phyloP scores from a whole-genome alignment of 2,113 vertebrate genomes.

The Austrofundulus limnaeus region DNA sequence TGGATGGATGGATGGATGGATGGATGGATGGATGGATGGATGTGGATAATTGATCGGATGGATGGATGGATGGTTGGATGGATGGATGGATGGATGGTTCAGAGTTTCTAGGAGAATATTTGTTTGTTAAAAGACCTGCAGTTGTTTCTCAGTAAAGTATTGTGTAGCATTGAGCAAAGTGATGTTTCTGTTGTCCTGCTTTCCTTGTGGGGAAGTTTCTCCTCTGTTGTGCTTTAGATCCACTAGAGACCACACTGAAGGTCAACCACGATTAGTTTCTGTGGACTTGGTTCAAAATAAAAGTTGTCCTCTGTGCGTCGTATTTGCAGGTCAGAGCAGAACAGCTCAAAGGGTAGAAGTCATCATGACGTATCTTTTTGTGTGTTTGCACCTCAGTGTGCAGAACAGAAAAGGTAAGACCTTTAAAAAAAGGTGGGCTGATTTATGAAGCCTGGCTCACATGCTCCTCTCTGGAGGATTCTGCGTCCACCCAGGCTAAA shows the following conservation, averaged over 20 bases:
- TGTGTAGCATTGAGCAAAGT: background rate
- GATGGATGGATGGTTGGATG: too few species aligned
- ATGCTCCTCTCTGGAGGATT: conserved; percentile 19
- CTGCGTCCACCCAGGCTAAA: conserved; percentile 24
- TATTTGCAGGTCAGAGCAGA: conserved; percentile 10
- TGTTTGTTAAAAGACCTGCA: too few species aligned
- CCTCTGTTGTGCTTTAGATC: conserved; percentile 23
- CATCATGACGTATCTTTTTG: conserved; percentile 11
- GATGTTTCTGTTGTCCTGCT: conserved; percentile 9
- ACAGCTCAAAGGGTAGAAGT: conserved; percentile 21
- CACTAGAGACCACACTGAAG: conserved; percentile 25
- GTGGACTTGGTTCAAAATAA: conserved; percentile 11
- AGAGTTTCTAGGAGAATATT: too few species aligned
- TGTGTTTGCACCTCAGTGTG: background rate
- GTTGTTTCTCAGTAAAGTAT: too few species aligned
- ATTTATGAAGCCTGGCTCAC: conserved; percentile 43
- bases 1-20: too few species aligned
- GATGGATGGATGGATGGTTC: too few species aligned
- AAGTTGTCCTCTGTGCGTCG: conserved; percentile 7
- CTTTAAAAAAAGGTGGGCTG: conserved; percentile 22
- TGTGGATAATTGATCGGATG: too few species aligned
- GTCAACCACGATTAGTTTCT: conserved; percentile 41
- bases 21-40: too few species aligned
- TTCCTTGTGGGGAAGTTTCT: conserved; percentile 27
- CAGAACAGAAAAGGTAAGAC: background rate